These are phyloP conservation scores for Parazoanthus darwini DNA, from an alignment of 92 coral and sea anemone species.

Conservation along the genomic window DNA sequence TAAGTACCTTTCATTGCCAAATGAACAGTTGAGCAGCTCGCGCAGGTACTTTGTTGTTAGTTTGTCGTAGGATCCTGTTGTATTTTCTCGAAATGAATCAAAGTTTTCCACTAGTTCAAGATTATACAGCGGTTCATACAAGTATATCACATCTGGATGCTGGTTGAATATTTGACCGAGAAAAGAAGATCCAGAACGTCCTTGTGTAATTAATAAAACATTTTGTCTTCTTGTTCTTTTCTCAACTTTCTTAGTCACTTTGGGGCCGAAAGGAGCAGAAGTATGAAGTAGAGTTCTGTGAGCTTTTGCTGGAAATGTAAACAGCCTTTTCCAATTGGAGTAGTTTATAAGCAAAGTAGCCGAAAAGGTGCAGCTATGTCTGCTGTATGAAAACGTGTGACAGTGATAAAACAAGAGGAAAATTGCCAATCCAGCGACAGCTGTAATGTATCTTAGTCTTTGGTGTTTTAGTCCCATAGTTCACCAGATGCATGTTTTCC, in stretches of 20 bases:
- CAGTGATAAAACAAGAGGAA: not conserved
- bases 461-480: constrained; percentile 6
- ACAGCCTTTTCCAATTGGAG: constrained; percentile 1
- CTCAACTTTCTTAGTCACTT: not conserved
- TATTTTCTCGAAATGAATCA: constrained; percentile 33
- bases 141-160: constrained; percentile 15
- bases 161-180: constrained; percentile 34
- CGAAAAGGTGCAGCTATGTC: not conserved
- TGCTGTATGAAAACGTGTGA: not conserved
- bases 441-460: not conserved
- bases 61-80: not conserved
- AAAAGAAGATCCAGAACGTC: constrained; percentile 35
- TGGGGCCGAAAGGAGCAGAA: not conserved
- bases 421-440: not conserved
- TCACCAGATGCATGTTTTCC: not conserved
- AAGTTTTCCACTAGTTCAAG: constrained; percentile 18
- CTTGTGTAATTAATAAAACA: constrained; percentile 21
- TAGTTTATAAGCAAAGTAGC: constrained; percentile 23
- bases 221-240: not conserved
- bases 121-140: constrained; percentile 25
- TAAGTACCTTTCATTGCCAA: constrained; percentile 22
- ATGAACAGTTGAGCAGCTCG: constrained; percentile 27
- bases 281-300: not conserved
- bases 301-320: constrained; percentile 3
- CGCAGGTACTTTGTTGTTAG: not conserved